phyloP scores from a whole-genome alignment of 2,888 invertebrate species.

The Drosophila diplacantha region DNA sequence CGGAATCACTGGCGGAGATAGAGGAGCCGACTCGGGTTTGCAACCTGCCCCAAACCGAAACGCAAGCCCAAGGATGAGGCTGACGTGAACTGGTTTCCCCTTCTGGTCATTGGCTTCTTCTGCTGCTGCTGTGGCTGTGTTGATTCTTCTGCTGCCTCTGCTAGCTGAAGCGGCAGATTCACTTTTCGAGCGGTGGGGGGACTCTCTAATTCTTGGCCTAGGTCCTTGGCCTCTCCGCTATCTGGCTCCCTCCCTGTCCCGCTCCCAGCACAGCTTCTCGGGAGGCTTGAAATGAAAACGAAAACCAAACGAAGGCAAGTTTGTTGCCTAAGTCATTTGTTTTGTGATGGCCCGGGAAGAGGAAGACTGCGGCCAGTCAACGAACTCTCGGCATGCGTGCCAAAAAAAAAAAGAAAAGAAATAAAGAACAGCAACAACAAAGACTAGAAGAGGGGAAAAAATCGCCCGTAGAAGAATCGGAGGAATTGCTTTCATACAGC shows the following conservation, averaged over 20 bases:
- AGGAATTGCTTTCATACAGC: constrained; percentile 25
- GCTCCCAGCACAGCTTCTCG: constrained; percentile 40
- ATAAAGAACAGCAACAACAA: constrained; percentile 14
- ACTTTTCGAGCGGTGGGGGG: constrained; percentile 62
- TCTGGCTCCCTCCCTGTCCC: constrained; percentile 26
- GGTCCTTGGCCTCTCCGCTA: constrained; percentile 29
- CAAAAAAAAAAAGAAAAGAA: constrained; percentile 40
- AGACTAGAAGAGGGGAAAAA: constrained; percentile 1
- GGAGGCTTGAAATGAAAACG: constrained; percentile 69
- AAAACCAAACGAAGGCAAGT: constrained; percentile 70
- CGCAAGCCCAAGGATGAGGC: constrained; percentile 53
- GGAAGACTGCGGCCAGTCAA: constrained; percentile 43
- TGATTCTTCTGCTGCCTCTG: constrained; percentile 18
- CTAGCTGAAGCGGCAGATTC: constrained; percentile 68
- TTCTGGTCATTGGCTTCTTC: constrained; percentile 35
- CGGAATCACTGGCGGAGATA: constrained; percentile 20
- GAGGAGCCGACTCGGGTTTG: constrained; percentile 20
- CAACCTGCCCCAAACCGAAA: constrained; percentile 61
- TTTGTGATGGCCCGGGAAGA: constrained; percentile 28
- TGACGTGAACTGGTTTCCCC: constrained; percentile 61
- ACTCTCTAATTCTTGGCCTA: constrained; percentile 32
- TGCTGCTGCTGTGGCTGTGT: constrained; percentile 6
- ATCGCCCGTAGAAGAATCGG: constrained; percentile 10
- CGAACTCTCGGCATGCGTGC: constrained; percentile 54
- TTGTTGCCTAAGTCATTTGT: constrained; percentile 72